These are phyloP conservation scores for Aldabrachelys gigantea DNA, from an alignment of 2,113 vertebrate species.

Conservation along the genomic window DNA sequence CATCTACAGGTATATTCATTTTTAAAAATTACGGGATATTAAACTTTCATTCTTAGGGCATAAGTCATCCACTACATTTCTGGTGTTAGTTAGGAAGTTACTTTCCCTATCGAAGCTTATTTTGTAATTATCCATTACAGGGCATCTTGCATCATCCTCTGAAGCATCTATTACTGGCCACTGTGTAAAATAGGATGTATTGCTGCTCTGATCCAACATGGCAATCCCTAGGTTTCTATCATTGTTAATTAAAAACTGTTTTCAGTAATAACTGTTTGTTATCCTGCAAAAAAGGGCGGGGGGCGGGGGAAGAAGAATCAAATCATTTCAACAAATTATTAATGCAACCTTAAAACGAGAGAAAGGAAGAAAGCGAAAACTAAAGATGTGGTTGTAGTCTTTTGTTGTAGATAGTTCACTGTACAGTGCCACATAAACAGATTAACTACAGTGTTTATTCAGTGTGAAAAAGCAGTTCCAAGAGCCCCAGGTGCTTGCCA, in stretches of 20 bases:
- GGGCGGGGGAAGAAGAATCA: conserved; percentile 17
- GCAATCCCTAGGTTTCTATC: conserved; percentile 3
- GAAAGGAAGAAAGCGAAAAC: conserved; percentile 57
- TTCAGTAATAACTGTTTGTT: not conserved
- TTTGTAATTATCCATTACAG: not conserved
- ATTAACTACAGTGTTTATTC: conserved; percentile 85
- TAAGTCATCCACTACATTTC: not conserved
- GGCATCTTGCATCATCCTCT: not conserved
- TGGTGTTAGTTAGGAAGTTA: not conserved
- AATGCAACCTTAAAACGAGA: conserved; percentile 48
- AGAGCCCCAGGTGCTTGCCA: conserved; percentile 86
- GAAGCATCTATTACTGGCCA: conserved; percentile 13
- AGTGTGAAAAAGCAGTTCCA: conserved; percentile 85
- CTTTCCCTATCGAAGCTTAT: not conserved
- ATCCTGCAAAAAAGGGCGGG: conserved; percentile 22
- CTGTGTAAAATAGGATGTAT: conserved; percentile 24
- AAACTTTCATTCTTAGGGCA: not conserved
- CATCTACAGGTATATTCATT: not conserved
- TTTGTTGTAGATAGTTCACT: conserved; percentile 81
- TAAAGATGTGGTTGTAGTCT: conserved; percentile 67
- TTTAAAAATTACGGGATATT: not conserved
- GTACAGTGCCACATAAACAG: conserved; percentile 79
- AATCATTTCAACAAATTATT: conserved; percentile 71
- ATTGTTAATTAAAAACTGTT: conserved; percentile 48
- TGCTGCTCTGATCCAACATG: not conserved